phyloP scores from a whole-genome alignment of 2,113 vertebrate genomes.

The Neodon shergylaensis region DNA sequence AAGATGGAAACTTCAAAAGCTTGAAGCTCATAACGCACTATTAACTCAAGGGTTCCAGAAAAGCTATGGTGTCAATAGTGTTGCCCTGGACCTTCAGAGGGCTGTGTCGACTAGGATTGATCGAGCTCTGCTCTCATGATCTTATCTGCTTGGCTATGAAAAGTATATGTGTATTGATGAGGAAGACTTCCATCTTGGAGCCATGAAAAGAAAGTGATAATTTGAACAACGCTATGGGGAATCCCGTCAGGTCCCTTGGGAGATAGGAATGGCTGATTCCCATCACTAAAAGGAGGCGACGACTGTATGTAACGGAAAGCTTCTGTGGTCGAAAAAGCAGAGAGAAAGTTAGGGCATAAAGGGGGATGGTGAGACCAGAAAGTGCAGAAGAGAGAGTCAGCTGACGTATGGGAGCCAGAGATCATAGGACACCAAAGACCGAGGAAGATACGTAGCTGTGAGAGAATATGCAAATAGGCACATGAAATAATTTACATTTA shows the following conservation, averaged over 20 bases:
- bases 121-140: neutral
- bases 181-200: neutral
- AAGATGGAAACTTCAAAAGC: neutral
- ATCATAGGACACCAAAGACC: rapidly evolving
- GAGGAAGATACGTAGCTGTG: neutral
- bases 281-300: neutral
- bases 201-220: neutral
- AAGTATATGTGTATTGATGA: neutral
- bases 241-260: neutral
- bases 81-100: too few species aligned
- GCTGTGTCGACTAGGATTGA: neutral
- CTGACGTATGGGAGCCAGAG: neutral
- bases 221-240: neutral
- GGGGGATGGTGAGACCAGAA: neutral
- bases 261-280: neutral
- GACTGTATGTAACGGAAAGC: neutral
- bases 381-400: neutral
- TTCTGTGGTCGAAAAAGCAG: neutral
- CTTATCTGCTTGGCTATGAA: neutral
- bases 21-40: neutral
- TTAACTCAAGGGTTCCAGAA: neutral
- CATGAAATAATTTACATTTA: neutral
- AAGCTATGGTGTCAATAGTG: too few species aligned
- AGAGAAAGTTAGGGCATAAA: neutral
- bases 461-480: neutral